These are phyloP conservation scores for Helobdella robusta DNA, from an alignment of 2,888 invertebrate species.

Conservation along the genomic window DNA sequence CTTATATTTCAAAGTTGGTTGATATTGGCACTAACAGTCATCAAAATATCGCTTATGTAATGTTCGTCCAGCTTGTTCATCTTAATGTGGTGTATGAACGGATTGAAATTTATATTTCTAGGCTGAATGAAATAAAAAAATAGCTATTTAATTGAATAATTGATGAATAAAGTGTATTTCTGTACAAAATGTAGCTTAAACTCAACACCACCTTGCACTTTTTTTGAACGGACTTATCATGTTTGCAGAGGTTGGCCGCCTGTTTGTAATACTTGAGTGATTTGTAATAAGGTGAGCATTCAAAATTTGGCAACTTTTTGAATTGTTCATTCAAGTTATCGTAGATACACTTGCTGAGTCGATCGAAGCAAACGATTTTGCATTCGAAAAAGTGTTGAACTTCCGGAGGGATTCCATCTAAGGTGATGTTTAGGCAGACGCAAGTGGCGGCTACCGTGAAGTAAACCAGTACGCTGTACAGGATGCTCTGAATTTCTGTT, in stretches of 20 bases:
- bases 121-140: no score
- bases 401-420: neutral
- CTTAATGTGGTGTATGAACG: neutral
- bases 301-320: slow-evolving; percentile 1
- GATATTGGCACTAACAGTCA: neutral
- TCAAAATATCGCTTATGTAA: neutral
- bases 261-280: neutral
- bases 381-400: slow-evolving; percentile 14
- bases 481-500: neutral
- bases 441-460: slow-evolving; percentile 19
- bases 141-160: neutral
- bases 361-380: neutral
- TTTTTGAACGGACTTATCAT: neutral
- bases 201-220: neutral
- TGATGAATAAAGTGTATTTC: no score
- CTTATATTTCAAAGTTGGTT: neutral
- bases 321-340: neutral
- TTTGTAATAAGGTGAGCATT: slow-evolving; percentile 18
- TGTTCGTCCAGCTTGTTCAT: no score
- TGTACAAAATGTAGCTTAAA: no score
- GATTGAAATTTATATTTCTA: neutral
- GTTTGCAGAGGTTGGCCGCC: neutral
- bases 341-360: slow-evolving; percentile 2
- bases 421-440: slow-evolving; percentile 2
- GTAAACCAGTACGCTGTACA: slow-evolving; percentile 11